Base-by-base conservation (phyloP, 2,888 invertebrate genomes). In the Microdon myrmicae region DNA sequence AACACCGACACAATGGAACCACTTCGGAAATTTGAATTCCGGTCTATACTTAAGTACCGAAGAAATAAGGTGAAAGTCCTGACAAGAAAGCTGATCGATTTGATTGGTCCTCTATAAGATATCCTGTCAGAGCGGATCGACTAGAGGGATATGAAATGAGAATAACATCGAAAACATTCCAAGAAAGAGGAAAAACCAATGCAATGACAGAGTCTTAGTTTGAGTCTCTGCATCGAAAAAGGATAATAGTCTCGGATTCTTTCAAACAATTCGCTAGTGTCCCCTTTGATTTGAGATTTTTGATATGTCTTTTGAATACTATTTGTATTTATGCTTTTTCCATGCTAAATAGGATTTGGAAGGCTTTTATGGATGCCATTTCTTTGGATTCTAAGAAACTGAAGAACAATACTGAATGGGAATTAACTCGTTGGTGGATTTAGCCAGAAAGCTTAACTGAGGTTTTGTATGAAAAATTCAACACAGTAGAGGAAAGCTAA, bases 161-260 rank as follows among this genome's bases (percentile, higher is more conserved):
- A 35, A 49, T 53, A 54, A 48, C 44, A 45, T 51, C 41, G 23
- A 29, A 43, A 56, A 48, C 56, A 29, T 47, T 47, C 9, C 13
- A n/a, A n/a, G n/a, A 43, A 54, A 31, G 17, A 39, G 28, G 31
- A 19, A 29, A 29, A 43, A 23, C 34, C 17, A 47, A 39, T 22
- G n/a, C n/a, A 37, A 31, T 39, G 35, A 35, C 37, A 38, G 20
- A 29, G 43, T 44, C 31, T 39, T 48, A 13, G 37, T 26, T 32
- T 64, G 34, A 16, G 35, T 64, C 32, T 39, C 31, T 35, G 20
- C 34, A 55, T 58, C 32, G n/a, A 60, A 41, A 58, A 56, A 61
- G 68, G 67, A 69, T 70, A 69, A 70, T 68, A 67, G 47, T 43
- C 67, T 69, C 67, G 39, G 67, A 61, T 67, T 67, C 58, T 53